phyloP scores from a whole-genome alignment of 2,888 invertebrate species.

The Conus canariensis region DNA sequence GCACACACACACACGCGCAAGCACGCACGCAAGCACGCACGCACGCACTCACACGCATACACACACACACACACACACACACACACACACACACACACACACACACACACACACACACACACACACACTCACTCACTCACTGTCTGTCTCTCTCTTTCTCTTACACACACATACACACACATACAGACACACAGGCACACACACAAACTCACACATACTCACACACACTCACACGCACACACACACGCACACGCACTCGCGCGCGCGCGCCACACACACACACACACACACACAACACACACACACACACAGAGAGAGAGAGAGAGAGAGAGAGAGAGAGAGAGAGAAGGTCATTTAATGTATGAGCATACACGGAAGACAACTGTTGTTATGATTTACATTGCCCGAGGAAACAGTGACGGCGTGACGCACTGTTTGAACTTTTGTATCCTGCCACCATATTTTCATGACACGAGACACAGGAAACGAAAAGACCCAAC shows the following conservation, averaged over 20 bases:
- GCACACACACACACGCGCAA: neutral
- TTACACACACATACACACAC: too few relatives aligned
- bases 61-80: slow-evolving; percentile 7
- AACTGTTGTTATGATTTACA: too few relatives aligned
- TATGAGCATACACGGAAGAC: too few relatives aligned
- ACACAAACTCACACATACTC: too few relatives aligned
- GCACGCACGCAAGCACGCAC: neutral
- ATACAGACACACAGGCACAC: too few relatives aligned
- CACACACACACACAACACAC: slow-evolving; percentile 3
- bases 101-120: neutral
- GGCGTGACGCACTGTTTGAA: too few relatives aligned
- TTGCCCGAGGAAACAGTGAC: too few relatives aligned
- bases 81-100: slow-evolving; percentile 23
- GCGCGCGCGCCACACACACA: neutral
- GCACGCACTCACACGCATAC: neutral
- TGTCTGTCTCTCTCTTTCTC: too few relatives aligned
- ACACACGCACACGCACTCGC: neutral
- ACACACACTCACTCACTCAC: too few relatives aligned
- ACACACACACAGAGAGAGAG: neutral
- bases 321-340: slow-evolving; percentile 6
- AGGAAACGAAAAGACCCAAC: too few relatives aligned
- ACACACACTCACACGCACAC: neutral
- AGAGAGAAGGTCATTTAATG: neutral
- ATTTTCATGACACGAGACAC: too few relatives aligned
- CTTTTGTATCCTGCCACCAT: too few relatives aligned